phyloP scores from a whole-genome alignment of 2,797 vertebrate species.

The Spea hammondii region DNA sequence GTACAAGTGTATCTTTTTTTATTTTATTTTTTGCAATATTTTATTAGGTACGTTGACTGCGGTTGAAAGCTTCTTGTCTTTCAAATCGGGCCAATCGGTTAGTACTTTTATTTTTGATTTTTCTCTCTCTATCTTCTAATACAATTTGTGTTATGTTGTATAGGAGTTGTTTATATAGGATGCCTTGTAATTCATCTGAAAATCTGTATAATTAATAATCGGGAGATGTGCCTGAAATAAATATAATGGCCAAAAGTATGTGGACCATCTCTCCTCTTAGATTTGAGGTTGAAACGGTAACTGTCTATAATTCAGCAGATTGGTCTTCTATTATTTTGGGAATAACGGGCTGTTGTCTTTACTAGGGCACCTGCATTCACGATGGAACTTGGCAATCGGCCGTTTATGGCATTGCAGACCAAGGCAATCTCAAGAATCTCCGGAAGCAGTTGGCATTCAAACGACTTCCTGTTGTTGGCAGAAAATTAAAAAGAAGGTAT shows the following conservation, averaged over 20 bases:
- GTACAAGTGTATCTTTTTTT: background rate
- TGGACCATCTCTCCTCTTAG: too few species aligned
- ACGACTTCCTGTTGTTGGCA: conserved; percentile 79
- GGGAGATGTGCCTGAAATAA: too few species aligned
- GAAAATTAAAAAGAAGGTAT: conserved; percentile 87
- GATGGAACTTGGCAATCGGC: conserved; percentile 96
- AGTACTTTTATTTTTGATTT: conserved; percentile 39
- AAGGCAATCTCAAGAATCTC: conserved; percentile 73
- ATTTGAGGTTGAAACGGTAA: too few species aligned
- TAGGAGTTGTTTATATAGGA: too few species aligned
- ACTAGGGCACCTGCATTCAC: conserved; percentile 79
- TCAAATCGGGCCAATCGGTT: conserved; percentile 82
- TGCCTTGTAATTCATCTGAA: too few species aligned
- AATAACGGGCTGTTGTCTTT: conserved; percentile 34
- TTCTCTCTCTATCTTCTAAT: too few species aligned
- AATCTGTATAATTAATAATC: too few species aligned
- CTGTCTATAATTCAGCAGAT: too few species aligned
- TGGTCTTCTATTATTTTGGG: too few species aligned
- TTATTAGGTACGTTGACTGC: conserved; percentile 84
- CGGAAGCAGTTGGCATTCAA: conserved; percentile 79
- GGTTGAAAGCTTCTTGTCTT: conserved; percentile 87
- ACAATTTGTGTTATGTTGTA: background rate
- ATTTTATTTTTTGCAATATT: conserved; percentile 9
- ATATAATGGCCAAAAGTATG: too few species aligned
- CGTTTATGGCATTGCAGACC: conserved; percentile 80